Evolutionary conservation across 2,888 invertebrate genomes (phyloP), one percentile per base, ranked within the genome.

Genomic region (Pimpla rufipes): DNA sequence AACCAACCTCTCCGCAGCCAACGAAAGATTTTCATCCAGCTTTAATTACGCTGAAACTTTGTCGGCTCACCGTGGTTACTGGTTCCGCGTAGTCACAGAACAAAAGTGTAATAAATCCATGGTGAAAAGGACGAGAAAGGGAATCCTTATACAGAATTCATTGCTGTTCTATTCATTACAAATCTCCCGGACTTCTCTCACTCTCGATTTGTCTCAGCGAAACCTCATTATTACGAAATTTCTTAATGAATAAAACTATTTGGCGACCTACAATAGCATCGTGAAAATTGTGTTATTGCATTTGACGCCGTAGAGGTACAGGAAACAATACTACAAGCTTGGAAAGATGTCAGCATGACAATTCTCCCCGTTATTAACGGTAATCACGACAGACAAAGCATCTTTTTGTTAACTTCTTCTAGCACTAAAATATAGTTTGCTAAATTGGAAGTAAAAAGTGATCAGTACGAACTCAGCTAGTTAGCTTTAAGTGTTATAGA

Each of bases 81-180:
- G 71, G 37, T 71, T 47, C 68, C 62, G 40, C 68, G 11, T 64
- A 57, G 57, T 52, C 70, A 59, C 71, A 45, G 70, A 85, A 81
- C 66, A 79, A 76, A 71, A 80, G 80, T 80, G 83, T 73, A 80
- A 80, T 83, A 83, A 83, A 80, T 80, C 80, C 45, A 80, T 62
- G 45, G 59, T 59, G 45, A 77, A 73, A 67, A 73, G 67, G 71
- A 80, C 71, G 76, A 71, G 70, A 80, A 62, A 40, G 62, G 37
- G 75, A 73, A 52, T 70, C 71, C 66, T 85, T 84, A 84, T 86
- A 86, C 82, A 83, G 85, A 88, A 88, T 89, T 89, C 87, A 85
- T 89, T 83, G 79, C 73, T 75, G 57, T 57, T 71, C 66, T 79
- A 79, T 76, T 79, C 74, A 71, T 81, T 71, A 47, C 64, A 37